These are phyloP conservation scores for Meganola albula DNA, from an alignment of 2,888 invertebrate genomes.

Conservation along the genomic window DNA sequence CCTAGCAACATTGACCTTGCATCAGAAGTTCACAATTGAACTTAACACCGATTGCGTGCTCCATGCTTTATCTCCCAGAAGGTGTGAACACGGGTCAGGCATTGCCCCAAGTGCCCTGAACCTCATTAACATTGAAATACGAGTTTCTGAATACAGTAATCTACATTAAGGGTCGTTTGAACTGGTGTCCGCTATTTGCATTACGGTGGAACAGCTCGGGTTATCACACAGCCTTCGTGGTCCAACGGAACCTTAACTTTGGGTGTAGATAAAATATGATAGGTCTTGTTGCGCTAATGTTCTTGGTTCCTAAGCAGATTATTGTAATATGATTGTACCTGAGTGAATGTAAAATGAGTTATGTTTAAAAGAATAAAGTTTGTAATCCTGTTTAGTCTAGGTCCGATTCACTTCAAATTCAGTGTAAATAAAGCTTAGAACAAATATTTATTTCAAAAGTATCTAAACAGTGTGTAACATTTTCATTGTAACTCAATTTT, in stretches of 20 bases:
- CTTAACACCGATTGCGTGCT: conserved; percentile 19
- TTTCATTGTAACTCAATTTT: too few species aligned
- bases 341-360: too few species aligned
- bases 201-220: conserved; percentile 43
- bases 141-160: conserved; percentile 23
- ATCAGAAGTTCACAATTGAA: too few species aligned
- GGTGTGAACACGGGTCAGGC: conserved; percentile 29
- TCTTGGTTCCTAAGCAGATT: not conserved
- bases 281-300: not conserved
- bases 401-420: too few species aligned
- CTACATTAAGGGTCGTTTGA: conserved; percentile 23
- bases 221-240: conserved; percentile 56
- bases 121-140: conserved; percentile 29
- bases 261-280: conserved; percentile 7
- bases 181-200: conserved; percentile 36
- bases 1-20: too few species aligned
- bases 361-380: too few species aligned
- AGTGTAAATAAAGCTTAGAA: too few species aligned
- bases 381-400: too few species aligned
- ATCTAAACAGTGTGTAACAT: too few species aligned
- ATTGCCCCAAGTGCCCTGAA: conserved; percentile 25
- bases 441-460: too few species aligned
- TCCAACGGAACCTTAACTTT: conserved; percentile 39
- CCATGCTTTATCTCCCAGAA: conserved; percentile 24
- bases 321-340: too few species aligned